phyloP scores from a whole-genome alignment of 2,797 vertebrate genomes.

The Anabacerthia variegaticeps region DNA sequence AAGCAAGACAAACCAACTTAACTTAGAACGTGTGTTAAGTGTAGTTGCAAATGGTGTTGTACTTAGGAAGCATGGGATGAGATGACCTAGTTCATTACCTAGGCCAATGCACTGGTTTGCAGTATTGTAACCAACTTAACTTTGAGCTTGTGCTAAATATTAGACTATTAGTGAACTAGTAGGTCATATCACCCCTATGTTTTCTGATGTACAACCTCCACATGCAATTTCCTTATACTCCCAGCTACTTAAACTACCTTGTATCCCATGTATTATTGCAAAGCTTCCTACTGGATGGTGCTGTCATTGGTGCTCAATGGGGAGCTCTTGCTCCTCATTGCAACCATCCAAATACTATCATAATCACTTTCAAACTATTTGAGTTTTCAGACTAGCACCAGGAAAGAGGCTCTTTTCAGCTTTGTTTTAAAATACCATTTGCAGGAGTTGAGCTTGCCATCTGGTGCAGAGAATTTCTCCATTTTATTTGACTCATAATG shows the following conservation, averaged over 20 bases:
- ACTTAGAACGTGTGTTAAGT: background rate
- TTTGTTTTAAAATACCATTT: background rate
- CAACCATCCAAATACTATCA: background rate
- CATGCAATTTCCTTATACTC: background rate
- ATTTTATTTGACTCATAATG: background rate
- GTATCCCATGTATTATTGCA: background rate
- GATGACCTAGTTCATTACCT: background rate
- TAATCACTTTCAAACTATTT: background rate
- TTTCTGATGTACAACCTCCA: background rate
- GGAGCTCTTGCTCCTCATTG: background rate
- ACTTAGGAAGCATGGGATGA: background rate
- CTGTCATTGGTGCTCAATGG: background rate
- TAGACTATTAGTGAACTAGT: background rate
- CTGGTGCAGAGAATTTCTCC: background rate
- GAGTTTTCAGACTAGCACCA: background rate
- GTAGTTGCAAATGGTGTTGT: background rate
- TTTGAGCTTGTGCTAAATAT: background rate
- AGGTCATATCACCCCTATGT: background rate
- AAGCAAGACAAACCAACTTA: background rate
- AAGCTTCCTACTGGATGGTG: background rate
- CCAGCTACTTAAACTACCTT: background rate
- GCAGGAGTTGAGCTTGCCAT: background rate
- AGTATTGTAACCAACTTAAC: background rate
- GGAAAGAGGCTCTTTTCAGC: background rate
- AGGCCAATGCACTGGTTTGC: background rate